Base-by-base conservation (phyloP, 2,113 vertebrate species). In the Gila orcuttii region DNA sequence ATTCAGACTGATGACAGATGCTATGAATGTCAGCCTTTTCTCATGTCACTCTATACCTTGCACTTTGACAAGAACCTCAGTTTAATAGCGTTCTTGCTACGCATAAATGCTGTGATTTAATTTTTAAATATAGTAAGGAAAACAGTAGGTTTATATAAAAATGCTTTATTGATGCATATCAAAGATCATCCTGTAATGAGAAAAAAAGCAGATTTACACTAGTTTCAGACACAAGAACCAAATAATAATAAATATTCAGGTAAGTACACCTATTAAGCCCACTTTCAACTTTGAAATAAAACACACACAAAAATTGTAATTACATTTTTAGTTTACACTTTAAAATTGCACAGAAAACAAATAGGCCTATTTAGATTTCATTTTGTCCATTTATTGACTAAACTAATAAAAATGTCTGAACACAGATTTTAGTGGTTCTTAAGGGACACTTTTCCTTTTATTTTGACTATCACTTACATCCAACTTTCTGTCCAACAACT, bases 401-500 rank as follows among this genome's bases (percentile, higher is more conserved):
- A 73, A 71, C 21, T 73, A 45, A 25, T n/a, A 42, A 23, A 45
- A 45, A 45, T 45, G 5, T 73, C 69, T n/a, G 23, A 45, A 45
- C 23, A 73, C 33, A 69, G 33, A 69, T 69, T 36, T 36, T 2
- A 39, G 19, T 69, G 33, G 66, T 1, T 45, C 12, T 74, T 3
- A 74, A 45, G 23, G 23, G 25, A 74, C 23, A 15, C 3, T 6
- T 71, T 25, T 17, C 23, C 39, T 28, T 42, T 47, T 25, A 62
- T 19, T 80, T 33, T 8, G n/a, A 80, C 36, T 31, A 17, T 64
- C 59, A 79, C 85, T 86, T 31, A 80, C 81, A 75, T 79, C 82
- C 87, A 88, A 25, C 59, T 88, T 83, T 62, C 80, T 87, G 78
- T 90, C 87, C 9, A 90, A 78, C 45, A 90, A 64, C 84, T 88